These are phyloP conservation scores for Kryptolebias marmoratus DNA, from an alignment of 2,113 vertebrate genomes.

Conservation along the genomic window DNA sequence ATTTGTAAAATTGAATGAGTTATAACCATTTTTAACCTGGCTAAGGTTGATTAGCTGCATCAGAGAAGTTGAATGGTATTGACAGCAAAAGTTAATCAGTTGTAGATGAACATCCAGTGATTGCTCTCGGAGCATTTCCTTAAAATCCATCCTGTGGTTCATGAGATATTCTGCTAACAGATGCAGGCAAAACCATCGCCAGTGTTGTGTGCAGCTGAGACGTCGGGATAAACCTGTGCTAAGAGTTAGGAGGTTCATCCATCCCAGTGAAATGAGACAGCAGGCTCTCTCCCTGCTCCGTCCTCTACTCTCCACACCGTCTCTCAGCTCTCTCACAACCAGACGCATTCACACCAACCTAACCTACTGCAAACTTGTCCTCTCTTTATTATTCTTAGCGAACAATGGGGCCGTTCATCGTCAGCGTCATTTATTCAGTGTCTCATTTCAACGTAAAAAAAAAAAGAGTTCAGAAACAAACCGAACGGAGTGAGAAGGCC, in stretches of 20 bases:
- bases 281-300: constrained; percentile 17
- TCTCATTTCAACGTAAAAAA: constrained; percentile 69
- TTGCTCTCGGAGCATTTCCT: too few relatives aligned
- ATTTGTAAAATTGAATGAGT: too few relatives aligned
- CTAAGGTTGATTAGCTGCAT: too few relatives aligned
- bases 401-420: constrained; percentile 75
- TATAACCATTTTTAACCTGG: too few relatives aligned
- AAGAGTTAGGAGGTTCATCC: constrained; percentile 71
- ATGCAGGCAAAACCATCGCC: too few relatives aligned
- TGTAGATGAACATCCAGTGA: too few relatives aligned
- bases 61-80: too few relatives aligned
- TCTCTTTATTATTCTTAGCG: constrained; percentile 74
- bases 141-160: too few relatives aligned
- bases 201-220: constrained; percentile 24
- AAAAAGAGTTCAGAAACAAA: constrained; percentile 58
- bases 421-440: constrained; percentile 72
- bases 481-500: constrained; percentile 65
- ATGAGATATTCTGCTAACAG: too few relatives aligned
- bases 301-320: constrained; percentile 17
- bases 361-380: constrained; percentile 62
- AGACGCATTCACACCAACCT: constrained; percentile 45
- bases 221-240: constrained; percentile 67
- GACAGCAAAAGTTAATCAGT: too few relatives aligned
- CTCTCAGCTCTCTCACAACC: constrained; percentile 20
- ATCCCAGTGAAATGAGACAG: constrained; percentile 75